phyloP scores from a whole-genome alignment of 2,888 invertebrate genomes.

The Tinea semifulvella region DNA sequence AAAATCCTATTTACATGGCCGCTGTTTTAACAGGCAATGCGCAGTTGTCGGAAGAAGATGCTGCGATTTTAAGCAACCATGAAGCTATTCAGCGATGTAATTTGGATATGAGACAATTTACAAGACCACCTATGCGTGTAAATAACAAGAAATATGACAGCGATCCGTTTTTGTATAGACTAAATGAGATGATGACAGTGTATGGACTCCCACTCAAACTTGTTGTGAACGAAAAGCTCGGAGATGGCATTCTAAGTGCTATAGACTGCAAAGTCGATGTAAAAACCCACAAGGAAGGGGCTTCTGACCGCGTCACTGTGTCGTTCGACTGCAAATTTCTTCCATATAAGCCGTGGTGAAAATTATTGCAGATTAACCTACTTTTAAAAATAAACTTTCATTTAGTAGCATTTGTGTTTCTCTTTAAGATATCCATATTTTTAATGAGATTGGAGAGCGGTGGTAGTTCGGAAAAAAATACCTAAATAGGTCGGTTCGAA shows the following conservation, averaged over 20 bases:
- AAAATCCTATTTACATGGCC: not conserved
- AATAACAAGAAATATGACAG: not conserved
- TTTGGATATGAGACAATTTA: not conserved
- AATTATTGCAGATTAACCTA: not conserved
- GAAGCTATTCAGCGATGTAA: not conserved
- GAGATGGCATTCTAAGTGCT: conserved; percentile 6
- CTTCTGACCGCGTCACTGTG: not conserved
- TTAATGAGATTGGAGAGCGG: too few species aligned
- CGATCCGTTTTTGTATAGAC: conserved; percentile 8
- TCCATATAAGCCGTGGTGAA: conserved; percentile 3
- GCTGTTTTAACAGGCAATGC: conserved; percentile 1
- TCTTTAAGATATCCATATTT: too few species aligned
- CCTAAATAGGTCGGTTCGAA: too few species aligned
- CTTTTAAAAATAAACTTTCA: too few species aligned
- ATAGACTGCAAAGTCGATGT: conserved; percentile 9
- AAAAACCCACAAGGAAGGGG: not conserved
- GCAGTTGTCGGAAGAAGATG: not conserved
- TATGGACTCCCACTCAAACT: conserved; percentile 4
- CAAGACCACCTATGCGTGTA: not conserved
- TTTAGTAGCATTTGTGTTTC: too few species aligned
- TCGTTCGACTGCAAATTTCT: conserved; percentile 10
- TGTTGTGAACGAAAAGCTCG: conserved; percentile 5
- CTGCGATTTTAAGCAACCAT: not conserved
- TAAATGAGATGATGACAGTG: conserved; percentile 2
- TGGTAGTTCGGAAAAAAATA: too few species aligned